phyloP scores from a whole-genome alignment of 1,140 invertebrate genomes.

The Vanessa tameamea region DNA sequence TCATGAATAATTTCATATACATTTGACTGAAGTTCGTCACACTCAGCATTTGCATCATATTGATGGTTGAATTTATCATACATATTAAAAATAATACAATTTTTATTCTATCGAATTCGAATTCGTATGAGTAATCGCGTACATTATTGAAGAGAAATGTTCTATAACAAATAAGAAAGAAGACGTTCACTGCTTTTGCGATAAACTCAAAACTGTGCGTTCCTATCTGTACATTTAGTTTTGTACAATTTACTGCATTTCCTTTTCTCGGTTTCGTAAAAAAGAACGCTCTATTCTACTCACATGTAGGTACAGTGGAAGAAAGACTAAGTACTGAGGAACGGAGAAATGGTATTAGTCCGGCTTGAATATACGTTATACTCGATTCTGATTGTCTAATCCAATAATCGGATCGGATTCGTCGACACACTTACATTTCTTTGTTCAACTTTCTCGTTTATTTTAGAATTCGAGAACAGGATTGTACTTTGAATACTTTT shows the following conservation, averaged over 20 bases:
- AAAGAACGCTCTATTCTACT: neutral
- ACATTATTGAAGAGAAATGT: too few species aligned
- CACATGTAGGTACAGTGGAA: neutral
- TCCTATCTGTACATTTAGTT: neutral
- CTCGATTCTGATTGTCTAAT: conserved; percentile 9
- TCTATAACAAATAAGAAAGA: neutral
- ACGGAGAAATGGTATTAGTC: neutral
- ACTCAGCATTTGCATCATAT: neutral
- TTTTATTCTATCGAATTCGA: too few species aligned
- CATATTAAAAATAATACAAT: too few species aligned
- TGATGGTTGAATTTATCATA: neutral
- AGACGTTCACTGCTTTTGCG: neutral
- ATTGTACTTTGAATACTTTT: neutral
- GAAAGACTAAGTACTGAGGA: neutral
- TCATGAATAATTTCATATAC: conserved; percentile 17
- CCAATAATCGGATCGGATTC: conserved; percentile 7
- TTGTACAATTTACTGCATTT: neutral
- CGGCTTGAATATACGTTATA: neutral
- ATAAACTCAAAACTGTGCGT: neutral
- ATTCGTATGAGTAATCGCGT: too few species aligned
- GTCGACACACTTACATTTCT: conserved; percentile 1
- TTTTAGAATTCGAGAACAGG: conserved; percentile 1
- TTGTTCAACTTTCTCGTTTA: neutral
- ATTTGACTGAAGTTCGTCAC: conserved; percentile 6
- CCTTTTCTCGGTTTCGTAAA: neutral